Evolutionary conservation across 2,888 invertebrate genomes (phyloP), one percentile per base, ranked within the genome.

Genomic region (Dromius quadrimaculatus): DNA sequence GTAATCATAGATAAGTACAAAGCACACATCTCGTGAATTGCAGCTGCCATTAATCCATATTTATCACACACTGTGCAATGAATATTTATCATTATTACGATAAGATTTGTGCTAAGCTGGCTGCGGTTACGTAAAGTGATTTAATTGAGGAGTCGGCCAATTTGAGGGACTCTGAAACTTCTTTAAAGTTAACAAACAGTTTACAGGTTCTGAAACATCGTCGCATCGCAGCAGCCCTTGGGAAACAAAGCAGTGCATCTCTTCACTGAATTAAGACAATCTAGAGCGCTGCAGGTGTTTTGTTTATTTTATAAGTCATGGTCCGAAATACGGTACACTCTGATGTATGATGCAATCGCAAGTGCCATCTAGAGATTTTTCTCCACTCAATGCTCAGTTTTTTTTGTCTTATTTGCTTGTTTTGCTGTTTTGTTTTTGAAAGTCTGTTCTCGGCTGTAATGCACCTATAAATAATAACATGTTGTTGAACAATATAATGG

Each of bases 211-310:
- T 66, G 54, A 28, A 57, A n/a, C n/a, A n/a, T n/a, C n/a, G n/a
- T n/a, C n/a, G 22, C 32, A 32, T 45, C 38, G 8, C 59, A 17
- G 36, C 32, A 11, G 13, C 34, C 65, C 47, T 65, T 28, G 66
- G 54, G 41, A 54, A 66, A 66, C 66, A 66, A 66, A 66, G 57
- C 59, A 36, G 19, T 59, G 59, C 36, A 59, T 59, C 59, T 59
- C 50, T 17, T 23, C 36, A 28, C 38, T 66, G 66, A 66, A 66
- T 66, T 41, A 66, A 66, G 66, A 66, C 54, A 66, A 57, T 66
- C 66, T 32, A 36, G 28, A 54, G 41, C 28, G 59, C 59, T 11
- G 36, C 20, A 4, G 59, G 15, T 13, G 66, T 66, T 41, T 28
- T 66, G 64, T 66, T 66, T 66, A 66, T 66, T 66, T 66, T 66